phyloP scores from a whole-genome alignment of 2,797 vertebrate species.

The Pagetopsis macropterus region DNA sequence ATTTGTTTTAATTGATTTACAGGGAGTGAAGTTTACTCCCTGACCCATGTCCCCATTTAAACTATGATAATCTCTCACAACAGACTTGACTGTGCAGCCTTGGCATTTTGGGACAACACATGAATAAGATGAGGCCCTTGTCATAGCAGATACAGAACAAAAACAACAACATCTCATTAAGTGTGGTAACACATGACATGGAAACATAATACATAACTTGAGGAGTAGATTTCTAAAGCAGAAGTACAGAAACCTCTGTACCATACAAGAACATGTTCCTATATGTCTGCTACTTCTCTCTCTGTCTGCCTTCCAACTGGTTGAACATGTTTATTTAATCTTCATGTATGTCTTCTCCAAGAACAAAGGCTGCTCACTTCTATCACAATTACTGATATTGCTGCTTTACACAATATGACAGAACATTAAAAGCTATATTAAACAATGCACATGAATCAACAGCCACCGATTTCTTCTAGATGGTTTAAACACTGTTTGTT shows the following conservation, averaged over 20 bases:
- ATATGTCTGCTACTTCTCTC: not conserved
- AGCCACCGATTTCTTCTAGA: not conserved
- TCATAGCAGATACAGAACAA: constrained; percentile 43
- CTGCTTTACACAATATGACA: constrained; percentile 2
- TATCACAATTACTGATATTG: constrained; percentile 7
- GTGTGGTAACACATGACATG: constrained; percentile 35
- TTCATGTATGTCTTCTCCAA: constrained; percentile 15
- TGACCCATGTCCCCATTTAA: constrained; percentile 1
- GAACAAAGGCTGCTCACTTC: constrained; percentile 12
- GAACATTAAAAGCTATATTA: not conserved
- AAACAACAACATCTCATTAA: constrained; percentile 28
- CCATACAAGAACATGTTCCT: constrained; percentile 38
- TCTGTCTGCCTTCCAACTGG: too few species aligned
- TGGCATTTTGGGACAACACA: not conserved
- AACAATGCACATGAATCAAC: constrained; percentile 25
- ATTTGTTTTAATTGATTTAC: not conserved
- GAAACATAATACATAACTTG: constrained; percentile 25
- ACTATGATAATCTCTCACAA: constrained; percentile 1
- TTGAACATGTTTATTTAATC: not conserved
- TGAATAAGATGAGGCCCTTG: constrained; percentile 10
- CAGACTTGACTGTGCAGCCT: not conserved
- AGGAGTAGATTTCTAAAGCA: constrained; percentile 36
- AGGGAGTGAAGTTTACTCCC: constrained; percentile 2
- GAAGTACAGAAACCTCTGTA: constrained; percentile 57
- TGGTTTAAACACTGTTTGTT: not conserved